A percentile compares a stretch with the other conserved stretches of the same genome.
phyloP scores from a whole-genome alignment of 2,888 invertebrate species.

The Drosophila mettleri region DNA sequence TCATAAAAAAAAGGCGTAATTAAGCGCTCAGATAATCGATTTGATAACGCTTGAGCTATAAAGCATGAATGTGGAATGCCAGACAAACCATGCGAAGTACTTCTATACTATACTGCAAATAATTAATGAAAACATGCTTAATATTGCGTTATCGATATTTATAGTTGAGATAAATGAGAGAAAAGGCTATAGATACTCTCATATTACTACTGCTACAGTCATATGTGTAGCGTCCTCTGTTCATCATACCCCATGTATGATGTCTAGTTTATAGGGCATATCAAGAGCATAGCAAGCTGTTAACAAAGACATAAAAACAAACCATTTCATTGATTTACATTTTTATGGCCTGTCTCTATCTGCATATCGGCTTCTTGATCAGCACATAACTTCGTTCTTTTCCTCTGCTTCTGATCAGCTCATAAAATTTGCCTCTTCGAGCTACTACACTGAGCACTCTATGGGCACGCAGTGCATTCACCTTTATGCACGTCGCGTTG shows the following conservation, averaged over 20 bases:
- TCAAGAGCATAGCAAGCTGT: slow-evolving; percentile 14
- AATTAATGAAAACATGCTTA: not conserved
- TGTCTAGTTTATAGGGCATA: not conserved
- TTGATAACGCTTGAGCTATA: not conserved
- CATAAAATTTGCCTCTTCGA: slow-evolving; percentile 15
- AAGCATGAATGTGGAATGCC: not conserved
- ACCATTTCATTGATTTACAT: slow-evolving; percentile 26
- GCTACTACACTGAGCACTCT: not conserved
- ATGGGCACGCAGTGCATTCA: slow-evolving; percentile 50
- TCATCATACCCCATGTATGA: not conserved
- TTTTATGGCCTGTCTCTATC: slow-evolving; percentile 32
- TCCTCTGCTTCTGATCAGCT: not conserved
- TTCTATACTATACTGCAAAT: not conserved
- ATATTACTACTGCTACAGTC: not conserved
- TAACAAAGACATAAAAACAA: slow-evolving; percentile 41
- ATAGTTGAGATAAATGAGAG: not conserved
- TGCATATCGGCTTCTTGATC: slow-evolving; percentile 42
- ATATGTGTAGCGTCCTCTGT: not conserved
- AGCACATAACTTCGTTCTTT: slow-evolving; percentile 18
- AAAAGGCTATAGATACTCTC: not conserved
- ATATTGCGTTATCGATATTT: not conserved
- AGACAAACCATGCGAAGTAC: not conserved
- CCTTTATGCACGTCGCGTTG: slow-evolving; percentile 29
- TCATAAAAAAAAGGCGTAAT: not conserved
- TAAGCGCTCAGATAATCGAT: not conserved